phyloP scores from a whole-genome alignment of 2,797 vertebrate species.

The Rhinoraja longicauda region DNA sequence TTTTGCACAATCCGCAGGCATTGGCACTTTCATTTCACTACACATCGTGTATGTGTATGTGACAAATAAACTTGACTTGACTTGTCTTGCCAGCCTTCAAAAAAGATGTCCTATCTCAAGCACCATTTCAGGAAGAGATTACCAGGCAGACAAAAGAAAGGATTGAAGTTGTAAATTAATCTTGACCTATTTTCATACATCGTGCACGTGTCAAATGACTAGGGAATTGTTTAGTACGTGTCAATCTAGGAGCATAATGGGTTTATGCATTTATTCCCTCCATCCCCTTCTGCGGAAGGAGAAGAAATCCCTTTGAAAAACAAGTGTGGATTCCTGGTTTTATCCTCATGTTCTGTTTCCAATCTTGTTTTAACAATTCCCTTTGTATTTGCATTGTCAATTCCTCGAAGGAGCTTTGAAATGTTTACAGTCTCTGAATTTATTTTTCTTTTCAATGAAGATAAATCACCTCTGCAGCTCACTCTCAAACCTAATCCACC shows the following conservation, averaged over 20 bases:
- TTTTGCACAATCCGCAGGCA: too few species aligned
- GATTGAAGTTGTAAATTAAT: too few species aligned
- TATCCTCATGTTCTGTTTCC: background rate
- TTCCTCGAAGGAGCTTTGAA: background rate
- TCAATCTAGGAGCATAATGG: background rate
- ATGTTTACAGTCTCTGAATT: background rate
- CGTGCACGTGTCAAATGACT: background rate
- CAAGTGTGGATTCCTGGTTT: background rate
- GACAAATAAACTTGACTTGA: too few species aligned
- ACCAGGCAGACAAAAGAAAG: too few species aligned
- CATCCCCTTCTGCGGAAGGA: background rate
- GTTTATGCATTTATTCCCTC: background rate
- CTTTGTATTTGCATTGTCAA: background rate
- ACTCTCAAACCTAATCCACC: background rate
- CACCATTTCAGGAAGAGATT: too few species aligned
- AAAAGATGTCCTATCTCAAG: too few species aligned
- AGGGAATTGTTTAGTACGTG: background rate
- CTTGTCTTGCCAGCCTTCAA: too few species aligned
- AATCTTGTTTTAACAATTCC: background rate
- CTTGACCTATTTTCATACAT: background rate
- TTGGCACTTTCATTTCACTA: too few species aligned
- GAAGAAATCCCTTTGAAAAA: background rate
- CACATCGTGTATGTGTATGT: too few species aligned
- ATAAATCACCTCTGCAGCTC: background rate
- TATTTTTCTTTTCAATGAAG: background rate